Base-by-base conservation (phyloP, 2,113 vertebrate species). In the Corapipo altera region DNA sequence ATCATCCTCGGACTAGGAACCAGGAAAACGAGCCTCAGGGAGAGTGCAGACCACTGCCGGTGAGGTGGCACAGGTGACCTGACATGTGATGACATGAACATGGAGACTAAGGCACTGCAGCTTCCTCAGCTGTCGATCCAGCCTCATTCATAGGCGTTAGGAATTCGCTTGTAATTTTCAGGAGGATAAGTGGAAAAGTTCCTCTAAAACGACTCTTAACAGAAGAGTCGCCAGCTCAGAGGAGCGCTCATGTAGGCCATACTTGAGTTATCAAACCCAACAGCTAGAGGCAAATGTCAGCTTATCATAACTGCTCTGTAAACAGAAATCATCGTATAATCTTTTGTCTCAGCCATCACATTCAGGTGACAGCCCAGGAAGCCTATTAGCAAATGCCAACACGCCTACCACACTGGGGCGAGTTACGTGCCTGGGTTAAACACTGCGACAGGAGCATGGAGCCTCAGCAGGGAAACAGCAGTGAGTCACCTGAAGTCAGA, bases 401-500 rank as follows among this genome's bases (percentile, higher is more conserved):
- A 88, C 80, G 46, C 90, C 90, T 95, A 66, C 85, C 10, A 9
- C 77, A 61, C 41, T 2, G 1, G 33, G 79, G 85, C 7, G 23
- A 70, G 78, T 70, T 95, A 64, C 33, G 0, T 65, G 81, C 93
- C 83, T 96, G 81, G 62, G 73, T 91, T 92, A 89, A 88, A 77
- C 93, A 89, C 72, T 2, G 3, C 49, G 5, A 78, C 77, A 74
- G 76, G 95, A 97, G 77, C 35, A 61, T 2, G 58, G 73, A 93
- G 57, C 94, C 85, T 96, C 92, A 67, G 94, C 65, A 93, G 88
- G 88, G 88, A 89, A 94, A 87, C 92, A 95, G 81, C 62, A 85
- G 3, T 97, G 96, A 97, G 65, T 97, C 95, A 96, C 84, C 88
- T 89, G 58, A 41, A 85, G 48, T 70, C 89, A 91, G 77, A 95